Evolutionary conservation across 2,888 invertebrate species (phyloP).

Genomic region (Yponomeuta cagnagella): DNA sequence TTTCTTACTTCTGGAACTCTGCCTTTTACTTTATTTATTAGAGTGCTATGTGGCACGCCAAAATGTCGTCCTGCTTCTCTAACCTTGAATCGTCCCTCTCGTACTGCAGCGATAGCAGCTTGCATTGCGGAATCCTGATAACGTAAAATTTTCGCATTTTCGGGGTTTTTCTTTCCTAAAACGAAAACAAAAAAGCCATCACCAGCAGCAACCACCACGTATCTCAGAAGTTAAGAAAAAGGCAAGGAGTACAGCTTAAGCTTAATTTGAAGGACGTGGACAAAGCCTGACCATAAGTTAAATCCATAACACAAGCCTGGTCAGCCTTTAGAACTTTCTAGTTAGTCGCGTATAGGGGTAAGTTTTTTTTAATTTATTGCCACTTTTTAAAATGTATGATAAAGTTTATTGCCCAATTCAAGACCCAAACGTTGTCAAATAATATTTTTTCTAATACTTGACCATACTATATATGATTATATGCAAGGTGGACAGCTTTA

Average conservation of each 20-base stretch:
- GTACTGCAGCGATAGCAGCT: constrained; percentile 16
- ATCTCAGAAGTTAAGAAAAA: background rate
- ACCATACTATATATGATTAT: background rate
- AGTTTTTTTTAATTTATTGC: background rate
- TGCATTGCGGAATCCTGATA: constrained; percentile 14
- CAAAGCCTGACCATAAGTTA: background rate
- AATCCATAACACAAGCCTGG: background rate
- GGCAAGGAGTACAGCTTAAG: background rate
- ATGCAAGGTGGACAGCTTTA: constrained; percentile 1
- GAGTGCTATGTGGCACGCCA: constrained; percentile 15
- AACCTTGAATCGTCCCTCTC: constrained; percentile 17
- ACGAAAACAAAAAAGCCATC: constrained; percentile 5
- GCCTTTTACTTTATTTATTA: constrained; percentile 16
- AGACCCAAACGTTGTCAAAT: background rate
- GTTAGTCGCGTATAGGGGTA: background rate
- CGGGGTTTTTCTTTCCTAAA: constrained; percentile 7
- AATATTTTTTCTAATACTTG: constrained; percentile 4
- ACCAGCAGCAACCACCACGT: background rate
- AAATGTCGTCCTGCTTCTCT: constrained; percentile 16
- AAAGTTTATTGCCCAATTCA: background rate
- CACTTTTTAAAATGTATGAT: background rate
- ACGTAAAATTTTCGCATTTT: constrained; percentile 8
- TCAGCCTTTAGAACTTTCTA: background rate
- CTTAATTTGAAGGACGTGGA: background rate
- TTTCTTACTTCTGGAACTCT: constrained; percentile 15